Percentiles rank a stretch among this genome's conserved stretches.
These are phyloP conservation scores for Mimas tiliae DNA, from an alignment of 2,888 invertebrate genomes.

Conservation along the genomic window DNA sequence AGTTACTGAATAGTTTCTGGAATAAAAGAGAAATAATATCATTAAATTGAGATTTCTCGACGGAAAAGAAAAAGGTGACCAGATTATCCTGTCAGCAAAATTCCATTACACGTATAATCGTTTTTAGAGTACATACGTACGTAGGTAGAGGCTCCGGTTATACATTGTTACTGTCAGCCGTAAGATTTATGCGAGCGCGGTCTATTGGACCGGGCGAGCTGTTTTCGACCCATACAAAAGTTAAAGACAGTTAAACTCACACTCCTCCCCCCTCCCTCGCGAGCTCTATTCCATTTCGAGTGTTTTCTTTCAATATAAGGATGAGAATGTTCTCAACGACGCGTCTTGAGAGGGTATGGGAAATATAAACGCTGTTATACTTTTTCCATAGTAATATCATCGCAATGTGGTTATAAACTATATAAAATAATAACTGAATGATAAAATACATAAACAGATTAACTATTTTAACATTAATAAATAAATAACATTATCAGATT, in stretches of 20 bases:
- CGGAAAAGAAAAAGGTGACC: constrained; percentile 25
- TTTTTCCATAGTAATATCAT: constrained; percentile 25
- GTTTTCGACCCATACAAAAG: constrained; percentile 50
- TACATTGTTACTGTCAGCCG: constrained; percentile 55
- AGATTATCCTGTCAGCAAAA: constrained; percentile 42
- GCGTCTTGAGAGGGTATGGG: constrained; percentile 31
- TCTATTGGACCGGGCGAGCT: constrained; percentile 44
- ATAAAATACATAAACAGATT: neutral
- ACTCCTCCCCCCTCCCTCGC: constrained; percentile 36
- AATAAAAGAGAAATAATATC: neutral
- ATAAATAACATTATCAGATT: no score
- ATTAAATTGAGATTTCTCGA: constrained; percentile 2
- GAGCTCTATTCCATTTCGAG: constrained; percentile 42
- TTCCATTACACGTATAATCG: constrained; percentile 46
- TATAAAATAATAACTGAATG: constrained; percentile 4
- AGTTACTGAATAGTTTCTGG: no score
- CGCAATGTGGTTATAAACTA: no score
- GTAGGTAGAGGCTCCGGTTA: constrained; percentile 41
- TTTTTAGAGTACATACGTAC: constrained; percentile 40
- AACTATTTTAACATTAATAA: neutral
- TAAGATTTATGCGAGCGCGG: constrained; percentile 53
- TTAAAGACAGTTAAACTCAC: constrained; percentile 53
- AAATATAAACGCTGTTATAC: constrained; percentile 29
- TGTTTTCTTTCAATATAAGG: constrained; percentile 46
- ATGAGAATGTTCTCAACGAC: constrained; percentile 34